Percentiles rank a stretch among this genome's conserved stretches.
These are phyloP conservation scores for Zophobas atratus DNA, from an alignment of 1,140 invertebrate genomes.

Conservation along the genomic window DNA sequence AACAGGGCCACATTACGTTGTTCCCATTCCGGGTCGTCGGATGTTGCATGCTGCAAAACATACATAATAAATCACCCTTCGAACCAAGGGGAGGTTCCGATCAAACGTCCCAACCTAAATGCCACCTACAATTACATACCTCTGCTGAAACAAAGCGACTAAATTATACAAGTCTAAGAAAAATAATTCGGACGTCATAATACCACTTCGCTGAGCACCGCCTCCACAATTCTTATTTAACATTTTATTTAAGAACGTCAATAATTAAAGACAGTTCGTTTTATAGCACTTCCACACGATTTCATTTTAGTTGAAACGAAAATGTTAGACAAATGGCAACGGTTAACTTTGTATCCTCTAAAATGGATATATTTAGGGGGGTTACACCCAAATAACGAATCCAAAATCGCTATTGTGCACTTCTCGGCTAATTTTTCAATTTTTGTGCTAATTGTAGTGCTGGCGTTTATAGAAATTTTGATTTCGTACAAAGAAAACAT, in stretches of 20 bases:
- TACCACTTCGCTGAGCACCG: neutral
- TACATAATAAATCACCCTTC: conserved; percentile 20
- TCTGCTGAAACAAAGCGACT: neutral
- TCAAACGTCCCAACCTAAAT: conserved; percentile 2
- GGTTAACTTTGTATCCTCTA: conserved; percentile 5
- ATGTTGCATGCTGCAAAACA: neutral
- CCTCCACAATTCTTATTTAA: neutral
- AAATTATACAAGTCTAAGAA: neutral
- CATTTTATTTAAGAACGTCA: neutral
- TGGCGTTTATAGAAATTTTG: conserved; percentile 8
- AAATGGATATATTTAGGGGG: conserved; percentile 2
- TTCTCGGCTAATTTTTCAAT: neutral
- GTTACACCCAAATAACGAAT: neutral
- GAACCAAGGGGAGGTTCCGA: neutral
- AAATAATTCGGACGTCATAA: neutral
- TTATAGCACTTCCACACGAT: too few relatives aligned
- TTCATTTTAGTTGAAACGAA: conserved; percentile 3
- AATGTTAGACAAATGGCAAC: conserved; percentile 7
- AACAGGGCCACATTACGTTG: too few relatives aligned
- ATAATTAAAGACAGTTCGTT: neutral
- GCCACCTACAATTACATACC: conserved; percentile 9
- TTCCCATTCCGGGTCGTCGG: too few relatives aligned
- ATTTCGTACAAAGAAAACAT: conserved; percentile 1
- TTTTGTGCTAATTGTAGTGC: neutral
- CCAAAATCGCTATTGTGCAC: neutral